A percentile compares a stretch with the other conserved stretches of the same genome.
phyloP scores from a whole-genome alignment of 2,113 vertebrate genomes.

The Corvus hawaiiensis region DNA sequence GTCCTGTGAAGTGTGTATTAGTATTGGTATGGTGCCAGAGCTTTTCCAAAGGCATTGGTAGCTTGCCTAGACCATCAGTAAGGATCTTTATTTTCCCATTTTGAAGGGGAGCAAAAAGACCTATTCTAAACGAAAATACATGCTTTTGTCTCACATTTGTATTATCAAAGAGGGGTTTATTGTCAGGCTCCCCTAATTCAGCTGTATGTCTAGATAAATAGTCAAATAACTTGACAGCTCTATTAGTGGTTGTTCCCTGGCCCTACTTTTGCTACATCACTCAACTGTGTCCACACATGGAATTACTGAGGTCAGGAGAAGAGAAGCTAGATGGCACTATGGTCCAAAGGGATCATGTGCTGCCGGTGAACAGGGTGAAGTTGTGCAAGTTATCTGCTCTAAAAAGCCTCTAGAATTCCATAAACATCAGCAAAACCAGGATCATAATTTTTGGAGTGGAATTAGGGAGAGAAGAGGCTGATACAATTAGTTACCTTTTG shows the following conservation, averaged over 20 bases:
- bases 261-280: background rate
- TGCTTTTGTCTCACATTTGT: background rate
- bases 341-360: slow-evolving; percentile 17
- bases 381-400: background rate
- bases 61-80: background rate
- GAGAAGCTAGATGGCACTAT: slow-evolving; percentile 70
- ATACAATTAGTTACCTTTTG: background rate
- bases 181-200: background rate
- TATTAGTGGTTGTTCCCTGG: background rate
- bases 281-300: background rate
- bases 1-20: background rate
- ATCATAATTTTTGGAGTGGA: background rate
- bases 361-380: background rate
- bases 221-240: background rate
- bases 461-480: background rate
- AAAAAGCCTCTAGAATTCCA: background rate
- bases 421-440: background rate
- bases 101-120: background rate
- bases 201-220: background rate
- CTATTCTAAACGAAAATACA: background rate
- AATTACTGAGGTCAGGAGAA: slow-evolving; percentile 2
- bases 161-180: background rate
- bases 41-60: background rate
- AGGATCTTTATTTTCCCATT: background rate
- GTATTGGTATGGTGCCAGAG: background rate